Conservation (phyloP, 2,888 invertebrate species). For the Eretmocerus hayati region DNA sequence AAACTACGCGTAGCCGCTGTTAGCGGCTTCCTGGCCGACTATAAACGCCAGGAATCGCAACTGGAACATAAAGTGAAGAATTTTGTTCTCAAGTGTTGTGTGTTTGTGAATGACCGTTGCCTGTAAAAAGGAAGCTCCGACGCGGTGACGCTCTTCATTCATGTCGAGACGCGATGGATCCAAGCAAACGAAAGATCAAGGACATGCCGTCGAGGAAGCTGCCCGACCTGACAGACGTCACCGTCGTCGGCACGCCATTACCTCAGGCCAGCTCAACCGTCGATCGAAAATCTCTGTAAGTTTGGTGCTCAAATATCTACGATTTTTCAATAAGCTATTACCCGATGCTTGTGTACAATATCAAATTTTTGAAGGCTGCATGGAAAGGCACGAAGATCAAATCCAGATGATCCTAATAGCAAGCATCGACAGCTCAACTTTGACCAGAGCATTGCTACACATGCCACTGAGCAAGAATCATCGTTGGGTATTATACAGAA, state of each 20-base stretch:
- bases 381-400: slow-evolving; percentile 7
- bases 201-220: too few relatives aligned
- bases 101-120: too few relatives aligned
- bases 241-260: slow-evolving; percentile 40
- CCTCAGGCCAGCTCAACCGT: slow-evolving; percentile 48
- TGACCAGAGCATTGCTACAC: slow-evolving; percentile 6
- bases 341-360: too few relatives aligned
- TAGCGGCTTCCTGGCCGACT: too few relatives aligned
- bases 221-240: slow-evolving; percentile 21
- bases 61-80: too few relatives aligned
- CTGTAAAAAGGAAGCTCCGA: too few relatives aligned
- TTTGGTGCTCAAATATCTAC: too few relatives aligned
- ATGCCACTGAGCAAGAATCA: slow-evolving; percentile 26
- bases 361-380: slow-evolving; percentile 6
- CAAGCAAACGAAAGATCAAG: background rate
- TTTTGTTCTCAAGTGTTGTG: too few relatives aligned
- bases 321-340: too few relatives aligned
- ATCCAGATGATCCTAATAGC: slow-evolving; percentile 6
- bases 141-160: background rate
- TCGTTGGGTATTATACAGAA: slow-evolving; percentile 37
- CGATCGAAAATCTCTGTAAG: too few relatives aligned
- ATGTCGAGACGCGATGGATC: background rate
- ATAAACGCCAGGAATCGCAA: too few relatives aligned
- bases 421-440: slow-evolving; percentile 14
- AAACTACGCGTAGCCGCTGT: too few relatives aligned